Evolutionary conservation across 2,888 invertebrate species (phyloP).

Genomic region (Ochropleura leucogaster): DNA sequence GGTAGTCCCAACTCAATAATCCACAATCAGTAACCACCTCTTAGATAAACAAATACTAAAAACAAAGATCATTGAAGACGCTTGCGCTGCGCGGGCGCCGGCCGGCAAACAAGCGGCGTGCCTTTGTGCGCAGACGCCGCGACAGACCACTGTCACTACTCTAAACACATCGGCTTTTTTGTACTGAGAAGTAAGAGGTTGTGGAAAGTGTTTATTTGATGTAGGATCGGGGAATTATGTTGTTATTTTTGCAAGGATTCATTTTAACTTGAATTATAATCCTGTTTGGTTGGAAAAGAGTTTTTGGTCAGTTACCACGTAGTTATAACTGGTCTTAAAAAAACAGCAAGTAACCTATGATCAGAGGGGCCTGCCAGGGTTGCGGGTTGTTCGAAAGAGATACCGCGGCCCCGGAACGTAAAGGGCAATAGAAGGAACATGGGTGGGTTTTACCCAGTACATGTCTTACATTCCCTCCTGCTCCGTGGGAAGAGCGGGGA

Average conservation of each 20-base stretch:
- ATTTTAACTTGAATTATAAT: neutral
- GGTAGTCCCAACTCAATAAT: slow-evolving; percentile 35
- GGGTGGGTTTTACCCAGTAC: no score
- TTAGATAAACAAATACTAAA: slow-evolving; percentile 60
- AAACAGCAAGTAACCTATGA: no score
- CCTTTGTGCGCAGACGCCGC: slow-evolving; percentile 61
- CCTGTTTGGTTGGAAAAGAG: neutral
- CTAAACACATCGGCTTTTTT: slow-evolving; percentile 53
- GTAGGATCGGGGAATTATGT: slow-evolving; percentile 6
- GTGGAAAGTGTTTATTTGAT: slow-evolving; percentile 49
- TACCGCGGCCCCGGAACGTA: no score
- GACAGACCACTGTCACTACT: slow-evolving; percentile 54
- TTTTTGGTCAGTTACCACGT: neutral
- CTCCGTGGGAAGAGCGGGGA: no score
- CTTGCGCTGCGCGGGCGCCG: slow-evolving; percentile 63
- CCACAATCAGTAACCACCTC: slow-evolving; percentile 61
- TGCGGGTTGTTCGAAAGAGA: no score
- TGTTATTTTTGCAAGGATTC: slow-evolving; percentile 35
- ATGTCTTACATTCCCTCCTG: no score
- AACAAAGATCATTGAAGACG: slow-evolving; percentile 63
- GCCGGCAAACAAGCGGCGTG: slow-evolving; percentile 57
- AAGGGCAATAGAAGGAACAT: no score
- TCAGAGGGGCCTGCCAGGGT: no score
- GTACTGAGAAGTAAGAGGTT: slow-evolving; percentile 37
- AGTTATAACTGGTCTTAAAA: neutral